Evolutionary conservation across 1,140 invertebrate genomes (phyloP).

Genomic region (Branchinecta lindahli): DNA sequence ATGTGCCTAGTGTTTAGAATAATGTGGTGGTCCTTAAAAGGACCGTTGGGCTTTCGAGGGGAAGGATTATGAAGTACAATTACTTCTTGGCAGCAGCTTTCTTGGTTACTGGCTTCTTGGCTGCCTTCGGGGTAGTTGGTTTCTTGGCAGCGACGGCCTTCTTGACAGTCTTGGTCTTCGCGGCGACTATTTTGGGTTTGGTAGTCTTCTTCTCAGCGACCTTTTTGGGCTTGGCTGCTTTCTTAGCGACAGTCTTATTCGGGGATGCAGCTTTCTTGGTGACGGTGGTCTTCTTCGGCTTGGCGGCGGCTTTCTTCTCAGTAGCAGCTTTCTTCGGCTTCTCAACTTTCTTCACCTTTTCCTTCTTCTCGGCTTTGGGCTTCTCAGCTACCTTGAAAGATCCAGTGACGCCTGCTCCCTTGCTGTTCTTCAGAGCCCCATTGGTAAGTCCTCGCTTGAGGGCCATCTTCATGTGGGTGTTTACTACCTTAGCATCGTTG

Average conservation of each 20-base stretch:
- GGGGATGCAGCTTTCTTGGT: conserved; percentile 12
- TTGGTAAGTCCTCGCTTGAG: too few relatives aligned
- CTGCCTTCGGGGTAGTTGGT: conserved; percentile 22
- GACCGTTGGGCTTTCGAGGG: too few relatives aligned
- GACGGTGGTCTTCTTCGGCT: conserved; percentile 6
- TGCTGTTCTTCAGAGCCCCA: too few relatives aligned
- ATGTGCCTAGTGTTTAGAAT: too few relatives aligned
- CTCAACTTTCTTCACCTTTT: conserved; percentile 20
- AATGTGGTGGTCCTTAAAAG: too few relatives aligned
- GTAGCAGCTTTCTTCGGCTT: conserved; percentile 18
- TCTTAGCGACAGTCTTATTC: conserved; percentile 17
- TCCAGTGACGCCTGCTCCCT: conserved; percentile 37
- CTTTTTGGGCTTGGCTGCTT: conserved; percentile 17
- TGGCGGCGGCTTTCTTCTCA: conserved; percentile 11
- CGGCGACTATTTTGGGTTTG: conserved; percentile 19
- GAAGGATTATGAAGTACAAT: too few relatives aligned
- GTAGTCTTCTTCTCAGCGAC: conserved; percentile 4
- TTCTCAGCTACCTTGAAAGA: conserved; percentile 18
- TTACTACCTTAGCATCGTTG: conserved; percentile 36
- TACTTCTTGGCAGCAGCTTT: too few relatives aligned
- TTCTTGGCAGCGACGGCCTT: conserved; percentile 17
- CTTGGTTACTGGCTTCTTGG: conserved; percentile 23
- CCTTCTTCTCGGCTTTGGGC: conserved; percentile 24
- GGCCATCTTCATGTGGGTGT: conserved; percentile 39
- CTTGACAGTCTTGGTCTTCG: too few relatives aligned